Evolutionary conservation across 2,113 vertebrate species (phyloP).

Genomic region (Sapajus apella): DNA sequence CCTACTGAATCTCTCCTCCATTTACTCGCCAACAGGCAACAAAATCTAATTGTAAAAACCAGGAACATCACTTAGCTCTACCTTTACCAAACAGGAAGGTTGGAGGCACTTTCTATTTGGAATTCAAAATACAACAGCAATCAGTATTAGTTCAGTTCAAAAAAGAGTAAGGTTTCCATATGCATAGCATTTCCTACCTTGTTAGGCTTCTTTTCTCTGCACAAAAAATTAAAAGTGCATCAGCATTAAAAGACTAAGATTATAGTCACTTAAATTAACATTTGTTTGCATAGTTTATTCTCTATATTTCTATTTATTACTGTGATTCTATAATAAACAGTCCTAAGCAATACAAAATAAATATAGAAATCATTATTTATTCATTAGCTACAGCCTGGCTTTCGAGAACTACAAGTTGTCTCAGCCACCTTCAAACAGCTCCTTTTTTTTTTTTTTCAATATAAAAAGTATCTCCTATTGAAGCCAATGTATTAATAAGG

Average conservation of each 20-base stretch:
- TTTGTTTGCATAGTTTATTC: conserved; percentile 35
- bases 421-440: conserved; percentile 65
- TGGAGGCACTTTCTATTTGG: not conserved
- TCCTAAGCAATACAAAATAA: conserved; percentile 59
- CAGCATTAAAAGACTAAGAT: conserved; percentile 39
- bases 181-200: not conserved
- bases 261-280: conserved; percentile 38
- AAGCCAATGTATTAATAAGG: conserved; percentile 32
- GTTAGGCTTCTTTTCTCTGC: not conserved
- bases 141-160: not conserved
- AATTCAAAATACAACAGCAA: conserved; percentile 34
- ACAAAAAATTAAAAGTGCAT: not conserved
- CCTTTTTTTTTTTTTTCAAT: conserved; percentile 44
- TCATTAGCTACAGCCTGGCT: not conserved
- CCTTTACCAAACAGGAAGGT: conserved; percentile 7
- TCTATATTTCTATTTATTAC: conserved; percentile 34
- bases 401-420: not conserved
- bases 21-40: conserved; percentile 14
- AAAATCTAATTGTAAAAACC: conserved; percentile 45
- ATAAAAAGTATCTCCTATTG: not conserved
- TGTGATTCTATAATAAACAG: conserved; percentile 32
- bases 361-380: conserved; percentile 60
- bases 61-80: not conserved
- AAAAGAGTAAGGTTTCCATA: not conserved
- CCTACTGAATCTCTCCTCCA: not conserved